Percentiles rank a stretch among this genome's conserved stretches.
Conservation (phyloP, 2,888 invertebrate species). For the Zonitis immaculata region DNA sequence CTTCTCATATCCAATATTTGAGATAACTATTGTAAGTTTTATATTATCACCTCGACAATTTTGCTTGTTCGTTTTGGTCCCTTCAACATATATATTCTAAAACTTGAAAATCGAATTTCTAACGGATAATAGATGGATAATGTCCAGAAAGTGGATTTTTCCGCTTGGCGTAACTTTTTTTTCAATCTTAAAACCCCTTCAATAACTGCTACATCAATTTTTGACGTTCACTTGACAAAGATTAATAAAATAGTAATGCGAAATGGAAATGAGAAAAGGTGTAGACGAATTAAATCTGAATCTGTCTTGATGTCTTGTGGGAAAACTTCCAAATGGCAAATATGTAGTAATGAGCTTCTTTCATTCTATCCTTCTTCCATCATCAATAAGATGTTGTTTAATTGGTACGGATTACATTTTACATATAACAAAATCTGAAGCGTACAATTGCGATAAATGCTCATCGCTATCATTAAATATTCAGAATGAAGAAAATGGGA, state of each 20-base stretch:
- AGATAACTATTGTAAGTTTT: constrained; percentile 28
- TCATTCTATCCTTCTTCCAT: not conserved
- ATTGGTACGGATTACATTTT: constrained; percentile 15
- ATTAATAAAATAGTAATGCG: not conserved
- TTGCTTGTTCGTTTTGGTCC: not conserved
- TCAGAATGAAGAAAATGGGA: not conserved
- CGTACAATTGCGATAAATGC: constrained; percentile 4
- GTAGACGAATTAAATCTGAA: too few species aligned
- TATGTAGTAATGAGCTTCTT: not conserved
- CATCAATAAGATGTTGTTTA: constrained; percentile 7
- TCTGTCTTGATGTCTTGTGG: too few species aligned
- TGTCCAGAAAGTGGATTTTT: constrained; percentile 6
- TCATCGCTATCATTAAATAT: not conserved
- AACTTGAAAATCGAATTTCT: constrained; percentile 33
- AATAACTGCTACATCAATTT: too few species aligned
- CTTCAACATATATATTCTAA: not conserved
- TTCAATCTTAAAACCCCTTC: not conserved
- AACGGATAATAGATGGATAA: constrained; percentile 34
- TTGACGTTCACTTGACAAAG: not conserved
- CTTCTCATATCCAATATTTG: constrained; percentile 31
- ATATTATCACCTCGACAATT: constrained; percentile 13
- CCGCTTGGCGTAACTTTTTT: not conserved
- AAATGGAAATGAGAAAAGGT: too few species aligned
- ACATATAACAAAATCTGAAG: constrained; percentile 6
- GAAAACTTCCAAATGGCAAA: too few species aligned